Conservation (phyloP, 2,113 vertebrate species). For the Mobula hypostoma region DNA sequence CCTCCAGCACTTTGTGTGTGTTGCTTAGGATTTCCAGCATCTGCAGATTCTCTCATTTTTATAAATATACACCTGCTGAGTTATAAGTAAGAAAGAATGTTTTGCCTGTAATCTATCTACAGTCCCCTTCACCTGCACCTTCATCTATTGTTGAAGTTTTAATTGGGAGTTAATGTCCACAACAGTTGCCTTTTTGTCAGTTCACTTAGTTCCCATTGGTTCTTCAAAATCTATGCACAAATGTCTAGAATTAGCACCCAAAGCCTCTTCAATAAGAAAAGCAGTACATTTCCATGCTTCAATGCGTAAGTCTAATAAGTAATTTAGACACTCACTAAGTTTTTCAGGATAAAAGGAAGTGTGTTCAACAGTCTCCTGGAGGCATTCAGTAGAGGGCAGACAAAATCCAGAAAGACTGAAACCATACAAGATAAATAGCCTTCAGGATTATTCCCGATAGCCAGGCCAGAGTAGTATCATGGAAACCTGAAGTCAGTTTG, state of each 20-base stretch:
- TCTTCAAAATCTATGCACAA: not conserved
- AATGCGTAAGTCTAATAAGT: not conserved
- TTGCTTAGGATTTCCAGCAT: too few relatives aligned
- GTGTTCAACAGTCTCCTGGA: not conserved
- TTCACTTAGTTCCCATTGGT: not conserved
- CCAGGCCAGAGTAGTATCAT: not conserved
- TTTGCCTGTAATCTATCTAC: too few relatives aligned
- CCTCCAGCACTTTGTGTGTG: too few relatives aligned
- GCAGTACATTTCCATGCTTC: not conserved
- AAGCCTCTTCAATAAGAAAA: not conserved
- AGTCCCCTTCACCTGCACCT: too few relatives aligned
- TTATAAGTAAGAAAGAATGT: too few relatives aligned
- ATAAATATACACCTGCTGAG: too few relatives aligned
- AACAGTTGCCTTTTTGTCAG: not conserved
- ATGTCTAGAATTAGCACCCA: not conserved
- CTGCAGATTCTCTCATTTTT: too few relatives aligned
- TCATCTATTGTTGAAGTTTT: too few relatives aligned
- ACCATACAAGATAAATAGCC: not conserved
- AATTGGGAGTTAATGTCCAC: not conserved
- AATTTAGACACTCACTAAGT: not conserved
- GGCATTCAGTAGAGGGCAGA: not conserved
- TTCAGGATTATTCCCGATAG: not conserved
- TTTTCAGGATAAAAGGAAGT: not conserved
- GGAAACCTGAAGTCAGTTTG: not conserved
- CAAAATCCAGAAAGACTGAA: not conserved